These are phyloP conservation scores for Cenopis cana DNA, from an alignment of 2,888 invertebrate genomes.

Conservation along the genomic window DNA sequence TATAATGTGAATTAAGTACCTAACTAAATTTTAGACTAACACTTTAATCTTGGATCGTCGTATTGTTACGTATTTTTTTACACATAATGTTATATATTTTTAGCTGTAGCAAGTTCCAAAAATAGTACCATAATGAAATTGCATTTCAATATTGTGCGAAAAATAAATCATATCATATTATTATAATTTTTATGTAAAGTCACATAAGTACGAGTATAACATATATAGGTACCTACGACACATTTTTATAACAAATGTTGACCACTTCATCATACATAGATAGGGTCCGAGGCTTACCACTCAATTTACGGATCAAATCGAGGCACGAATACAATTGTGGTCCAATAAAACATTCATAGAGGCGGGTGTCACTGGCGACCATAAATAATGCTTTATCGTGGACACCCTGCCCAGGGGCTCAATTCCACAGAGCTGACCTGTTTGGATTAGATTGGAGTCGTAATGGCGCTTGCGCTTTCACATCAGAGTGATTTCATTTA, in stretches of 20 bases:
- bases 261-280: conserved; percentile 14
- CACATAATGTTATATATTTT: too few relatives aligned
- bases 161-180: too few relatives aligned
- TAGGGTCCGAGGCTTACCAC: conserved; percentile 41
- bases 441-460: neutral
- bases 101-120: too few relatives aligned
- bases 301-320: conserved; percentile 47
- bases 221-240: too few relatives aligned
- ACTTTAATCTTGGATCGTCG: too few relatives aligned
- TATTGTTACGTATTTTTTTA: too few relatives aligned
- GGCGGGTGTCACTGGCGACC: conserved; percentile 48
- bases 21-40: too few relatives aligned
- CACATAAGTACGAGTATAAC: too few relatives aligned
- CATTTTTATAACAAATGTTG: neutral
- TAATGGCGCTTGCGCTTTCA: neutral
- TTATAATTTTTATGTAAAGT: too few relatives aligned
- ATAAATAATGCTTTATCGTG: conserved; percentile 56
- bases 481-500: neutral
- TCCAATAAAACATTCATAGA: conserved; percentile 55
- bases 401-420: conserved; percentile 1
- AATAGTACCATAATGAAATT: too few relatives aligned
- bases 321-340: conserved; percentile 47
- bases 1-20: too few relatives aligned
- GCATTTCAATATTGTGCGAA: too few relatives aligned
- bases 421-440: neutral